Evolutionary conservation across 1,140 invertebrate species (phyloP).

Genomic region (Drosophila athabasca): DNA sequence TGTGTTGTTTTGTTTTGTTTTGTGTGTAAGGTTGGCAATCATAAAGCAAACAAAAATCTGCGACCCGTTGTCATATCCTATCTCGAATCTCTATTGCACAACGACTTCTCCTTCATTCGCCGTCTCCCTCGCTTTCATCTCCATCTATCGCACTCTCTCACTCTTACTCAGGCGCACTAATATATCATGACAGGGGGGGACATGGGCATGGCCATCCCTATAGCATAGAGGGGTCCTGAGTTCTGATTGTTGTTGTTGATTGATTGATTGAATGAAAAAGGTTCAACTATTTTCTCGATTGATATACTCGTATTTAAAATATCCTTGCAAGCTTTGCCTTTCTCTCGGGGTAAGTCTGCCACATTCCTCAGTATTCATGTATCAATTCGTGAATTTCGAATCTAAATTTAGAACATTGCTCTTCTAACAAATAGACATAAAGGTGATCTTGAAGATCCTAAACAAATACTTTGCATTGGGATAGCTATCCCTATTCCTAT

Average conservation of each 20-base stretch:
- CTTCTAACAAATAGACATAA: too few species aligned
- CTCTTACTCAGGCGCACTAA: constrained; percentile 40
- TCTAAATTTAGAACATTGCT: too few species aligned
- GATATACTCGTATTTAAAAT: neutral
- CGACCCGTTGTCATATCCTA: constrained; percentile 6
- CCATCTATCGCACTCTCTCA: constrained; percentile 12
- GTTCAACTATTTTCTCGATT: neutral
- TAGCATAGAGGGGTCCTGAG: neutral
- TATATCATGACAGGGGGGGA: constrained; percentile 2
- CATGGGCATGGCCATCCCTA: constrained; percentile 26
- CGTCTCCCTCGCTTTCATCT: constrained; percentile 11
- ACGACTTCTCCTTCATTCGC: constrained; percentile 23
- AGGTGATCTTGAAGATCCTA: too few species aligned
- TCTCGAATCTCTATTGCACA: constrained; percentile 47
- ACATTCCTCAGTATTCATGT: too few species aligned
- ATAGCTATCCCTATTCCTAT: too few species aligned
- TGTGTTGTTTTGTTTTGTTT: neutral
- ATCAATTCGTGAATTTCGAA: too few species aligned
- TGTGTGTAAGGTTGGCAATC: constrained; percentile 36
- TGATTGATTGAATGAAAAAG: constrained; percentile 1
- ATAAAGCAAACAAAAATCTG: constrained; percentile 44
- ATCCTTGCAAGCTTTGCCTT: too few species aligned
- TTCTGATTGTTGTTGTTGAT: neutral
- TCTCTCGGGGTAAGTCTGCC: too few species aligned
- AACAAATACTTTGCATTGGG: too few species aligned